Conservation (phyloP, 2,113 vertebrate genomes). For the Egretta garzetta region DNA sequence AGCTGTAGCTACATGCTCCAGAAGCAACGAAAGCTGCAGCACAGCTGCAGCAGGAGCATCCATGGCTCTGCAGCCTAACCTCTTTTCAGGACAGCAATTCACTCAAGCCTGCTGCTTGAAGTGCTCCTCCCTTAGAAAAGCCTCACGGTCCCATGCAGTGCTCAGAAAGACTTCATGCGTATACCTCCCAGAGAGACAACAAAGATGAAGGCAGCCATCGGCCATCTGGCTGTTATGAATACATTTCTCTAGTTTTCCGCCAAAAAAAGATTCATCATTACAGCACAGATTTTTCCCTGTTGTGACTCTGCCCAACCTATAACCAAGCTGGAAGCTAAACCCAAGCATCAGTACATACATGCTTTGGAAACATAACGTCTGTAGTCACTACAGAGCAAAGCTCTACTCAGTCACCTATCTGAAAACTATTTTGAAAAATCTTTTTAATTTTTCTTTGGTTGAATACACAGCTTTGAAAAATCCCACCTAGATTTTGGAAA, state of each 20-base stretch:
- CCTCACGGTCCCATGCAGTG: rapidly evolving
- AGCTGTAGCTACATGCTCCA: neutral
- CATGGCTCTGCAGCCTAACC: rapidly evolving
- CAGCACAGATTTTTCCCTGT: neutral
- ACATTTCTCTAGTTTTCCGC: neutral
- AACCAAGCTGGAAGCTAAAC: neutral
- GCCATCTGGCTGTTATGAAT: neutral
- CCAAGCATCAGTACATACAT: neutral
- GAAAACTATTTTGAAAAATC: neutral
- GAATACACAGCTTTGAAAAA: neutral
- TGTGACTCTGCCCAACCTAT: neutral
- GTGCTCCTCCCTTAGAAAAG: neutral
- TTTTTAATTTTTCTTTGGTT: neutral
- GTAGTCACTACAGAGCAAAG: neutral
- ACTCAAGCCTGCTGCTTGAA: neutral
- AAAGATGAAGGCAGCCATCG: neutral
- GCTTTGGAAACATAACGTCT: neutral
- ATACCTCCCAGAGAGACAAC: neutral
- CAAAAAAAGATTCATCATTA: neutral
- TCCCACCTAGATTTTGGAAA: neutral
- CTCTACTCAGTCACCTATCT: neutral
- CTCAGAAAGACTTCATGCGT: neutral
- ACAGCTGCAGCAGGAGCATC: neutral
- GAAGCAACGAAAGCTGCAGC: neutral
- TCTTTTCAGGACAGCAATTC: neutral